These are phyloP conservation scores for Eptesicus fuscus DNA, from an alignment of 2,113 vertebrate species.

Conservation along the genomic window DNA sequence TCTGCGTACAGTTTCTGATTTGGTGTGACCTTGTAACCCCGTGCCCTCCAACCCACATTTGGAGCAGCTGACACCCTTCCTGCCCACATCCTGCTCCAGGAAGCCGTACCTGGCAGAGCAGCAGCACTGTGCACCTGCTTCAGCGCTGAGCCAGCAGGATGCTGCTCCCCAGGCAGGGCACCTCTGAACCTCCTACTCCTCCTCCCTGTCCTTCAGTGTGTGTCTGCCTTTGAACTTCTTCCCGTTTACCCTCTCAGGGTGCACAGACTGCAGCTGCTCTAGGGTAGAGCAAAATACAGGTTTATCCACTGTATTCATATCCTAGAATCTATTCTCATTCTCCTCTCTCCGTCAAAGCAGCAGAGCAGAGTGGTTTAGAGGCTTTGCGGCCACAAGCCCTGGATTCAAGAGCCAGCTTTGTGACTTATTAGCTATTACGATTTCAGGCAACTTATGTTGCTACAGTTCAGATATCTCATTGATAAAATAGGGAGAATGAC, in stretches of 20 bases:
- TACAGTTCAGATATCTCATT: not conserved
- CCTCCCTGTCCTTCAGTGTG: not conserved
- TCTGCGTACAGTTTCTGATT: not conserved
- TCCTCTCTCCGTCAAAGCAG: slow-evolving; percentile 2
- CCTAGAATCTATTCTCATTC: not conserved
- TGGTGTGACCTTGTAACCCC: slow-evolving; percentile 1
- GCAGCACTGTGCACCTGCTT: not conserved
- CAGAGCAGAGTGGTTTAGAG: not conserved
- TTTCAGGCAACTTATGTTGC: not conserved
- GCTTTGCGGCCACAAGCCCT: not conserved
- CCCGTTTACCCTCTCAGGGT: not conserved
- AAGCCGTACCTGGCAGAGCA: not conserved
- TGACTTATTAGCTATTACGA: not conserved
- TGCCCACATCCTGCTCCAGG: not conserved
- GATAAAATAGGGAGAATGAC: not conserved
- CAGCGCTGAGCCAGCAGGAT: not conserved
- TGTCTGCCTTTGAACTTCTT: not conserved
- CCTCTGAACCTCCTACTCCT: not conserved
- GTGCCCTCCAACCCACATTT: slow-evolving; percentile 1
- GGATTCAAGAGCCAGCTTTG: not conserved
- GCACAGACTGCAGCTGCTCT: not conserved
- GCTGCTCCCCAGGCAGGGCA: not conserved
- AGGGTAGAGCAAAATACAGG: not conserved
- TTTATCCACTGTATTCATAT: not conserved
- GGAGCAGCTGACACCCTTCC: not conserved